These are phyloP conservation scores for Eulemur rufifrons DNA, from an alignment of 2,113 vertebrate genomes.

Conservation along the genomic window DNA sequence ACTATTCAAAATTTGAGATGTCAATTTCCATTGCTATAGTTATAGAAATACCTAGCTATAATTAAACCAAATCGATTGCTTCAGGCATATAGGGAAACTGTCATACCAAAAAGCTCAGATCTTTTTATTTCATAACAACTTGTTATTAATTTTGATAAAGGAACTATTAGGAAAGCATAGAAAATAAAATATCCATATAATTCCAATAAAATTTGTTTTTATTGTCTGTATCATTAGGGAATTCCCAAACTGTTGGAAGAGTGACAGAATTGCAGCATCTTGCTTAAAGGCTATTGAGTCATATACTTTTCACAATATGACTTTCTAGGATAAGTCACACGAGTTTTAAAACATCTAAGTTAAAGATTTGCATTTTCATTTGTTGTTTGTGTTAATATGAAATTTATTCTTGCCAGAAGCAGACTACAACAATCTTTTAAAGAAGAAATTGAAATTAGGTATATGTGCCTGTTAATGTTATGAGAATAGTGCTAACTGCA, in stretches of 20 bases:
- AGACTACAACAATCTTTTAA: slow-evolving; percentile 73
- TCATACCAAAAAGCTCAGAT: neutral
- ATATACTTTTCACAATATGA: neutral
- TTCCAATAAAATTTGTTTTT: neutral
- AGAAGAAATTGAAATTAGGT: slow-evolving; percentile 80
- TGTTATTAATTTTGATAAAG: slow-evolving; percentile 3
- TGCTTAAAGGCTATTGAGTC: neutral
- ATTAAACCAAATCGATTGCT: neutral
- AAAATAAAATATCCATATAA: neutral
- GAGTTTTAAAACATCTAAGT: slow-evolving; percentile 55
- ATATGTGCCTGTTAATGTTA: slow-evolving; percentile 74
- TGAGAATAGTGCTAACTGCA: slow-evolving; percentile 74
- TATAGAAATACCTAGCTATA: neutral
- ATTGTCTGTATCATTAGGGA: neutral
- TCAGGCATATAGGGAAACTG: neutral
- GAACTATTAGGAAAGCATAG: neutral
- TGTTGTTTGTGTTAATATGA: slow-evolving; percentile 64
- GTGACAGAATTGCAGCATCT: neutral
- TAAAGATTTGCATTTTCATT: slow-evolving; percentile 66
- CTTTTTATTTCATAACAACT: neutral
- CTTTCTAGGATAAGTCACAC: slow-evolving; percentile 55
- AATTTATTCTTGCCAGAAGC: slow-evolving; percentile 79
- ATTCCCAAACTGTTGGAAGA: neutral
- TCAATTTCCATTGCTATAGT: neutral
- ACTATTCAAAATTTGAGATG: neutral